Base-by-base conservation (phyloP, 2,888 invertebrate genomes). In the Caenorhabditis becei region DNA sequence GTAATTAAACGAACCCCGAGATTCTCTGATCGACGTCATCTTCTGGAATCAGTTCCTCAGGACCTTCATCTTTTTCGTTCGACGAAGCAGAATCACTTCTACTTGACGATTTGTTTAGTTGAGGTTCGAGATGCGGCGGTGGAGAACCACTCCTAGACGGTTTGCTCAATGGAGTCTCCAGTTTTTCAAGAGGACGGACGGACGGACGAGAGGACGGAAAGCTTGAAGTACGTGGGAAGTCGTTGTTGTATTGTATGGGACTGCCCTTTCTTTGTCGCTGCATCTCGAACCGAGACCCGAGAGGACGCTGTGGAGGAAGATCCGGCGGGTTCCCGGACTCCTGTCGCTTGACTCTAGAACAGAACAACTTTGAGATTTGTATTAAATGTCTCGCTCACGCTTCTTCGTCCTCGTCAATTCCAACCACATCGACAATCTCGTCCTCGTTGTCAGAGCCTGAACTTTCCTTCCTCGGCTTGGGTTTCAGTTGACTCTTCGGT, bases 231-330 rank as follows among this genome's bases (percentile, higher is more conserved):
- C 41, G 32, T 2, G n/a, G 20, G 11, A 41, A 5, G 2, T 62
- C 10, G 2, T 41, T 14, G 41, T 2, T 53, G 4, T 72, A 62
- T 0, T 41, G 26, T 26, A 18, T 28, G 8, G n/a, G 5, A 11
- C 24, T n/a, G 66, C 71, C 78, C 28, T 63, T 65, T 54, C 24
- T 54, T 18, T 63, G 51, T 23, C 56, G 16, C 16, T 53, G 59
- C 23, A 11, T 23, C 24, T 56, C 69, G 54, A 59, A 79, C 10
- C 74, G 56, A 23, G 79, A 66, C 14, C 37, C 62, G 16, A 74
- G 62, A 0, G 79, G 74, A 2, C 67, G 61, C 28, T 79, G 79
- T 20, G 79, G 79, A 14, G 74, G 72, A 4, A 79, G 49, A 56
- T 72, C 67, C 5, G 79, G 79, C 0, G 78, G 72, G 7, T 32